These are phyloP conservation scores for Wasmannia auropunctata DNA, from an alignment of 1,140 invertebrate species.

Conservation along the genomic window DNA sequence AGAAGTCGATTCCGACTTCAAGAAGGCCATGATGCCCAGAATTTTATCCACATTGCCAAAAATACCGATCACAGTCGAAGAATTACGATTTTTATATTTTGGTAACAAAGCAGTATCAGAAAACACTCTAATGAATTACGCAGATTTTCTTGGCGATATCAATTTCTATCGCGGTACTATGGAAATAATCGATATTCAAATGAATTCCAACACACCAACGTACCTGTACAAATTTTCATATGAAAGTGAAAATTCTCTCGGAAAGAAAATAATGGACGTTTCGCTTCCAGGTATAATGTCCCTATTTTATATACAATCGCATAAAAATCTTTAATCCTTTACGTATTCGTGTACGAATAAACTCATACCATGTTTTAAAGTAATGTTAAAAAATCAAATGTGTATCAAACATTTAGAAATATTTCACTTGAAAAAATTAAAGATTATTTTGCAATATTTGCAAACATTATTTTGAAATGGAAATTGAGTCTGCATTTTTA, in stretches of 20 bases:
- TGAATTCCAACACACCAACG: slow-evolving; percentile 73
- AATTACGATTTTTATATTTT: slow-evolving; percentile 76
- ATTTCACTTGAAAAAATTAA: background rate
- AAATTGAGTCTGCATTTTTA: slow-evolving; percentile 2
- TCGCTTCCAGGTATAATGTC: slow-evolving; percentile 44
- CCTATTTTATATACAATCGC: background rate
- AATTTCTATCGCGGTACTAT: slow-evolving; percentile 82
- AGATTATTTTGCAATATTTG: background rate
- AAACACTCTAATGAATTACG: slow-evolving; percentile 75
- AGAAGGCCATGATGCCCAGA: slow-evolving; percentile 8
- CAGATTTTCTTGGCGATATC: slow-evolving; percentile 82
- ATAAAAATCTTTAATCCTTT: background rate
- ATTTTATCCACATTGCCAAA: slow-evolving; percentile 10
- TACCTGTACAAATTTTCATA: slow-evolving; percentile 86
- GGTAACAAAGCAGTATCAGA: slow-evolving; percentile 77
- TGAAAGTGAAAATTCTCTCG: slow-evolving; percentile 50
- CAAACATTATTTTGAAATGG: background rate
- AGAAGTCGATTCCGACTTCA: slow-evolving; percentile 34
- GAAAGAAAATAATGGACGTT: slow-evolving; percentile 31
- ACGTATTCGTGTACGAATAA: background rate
- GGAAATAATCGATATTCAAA: slow-evolving; percentile 81
- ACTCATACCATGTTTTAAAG: background rate
- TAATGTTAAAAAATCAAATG: background rate
- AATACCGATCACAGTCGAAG: slow-evolving; percentile 47
- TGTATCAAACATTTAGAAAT: background rate